These are phyloP conservation scores for Eptesicus fuscus DNA, from an alignment of 2,113 vertebrate genomes.

Conservation along the genomic window DNA sequence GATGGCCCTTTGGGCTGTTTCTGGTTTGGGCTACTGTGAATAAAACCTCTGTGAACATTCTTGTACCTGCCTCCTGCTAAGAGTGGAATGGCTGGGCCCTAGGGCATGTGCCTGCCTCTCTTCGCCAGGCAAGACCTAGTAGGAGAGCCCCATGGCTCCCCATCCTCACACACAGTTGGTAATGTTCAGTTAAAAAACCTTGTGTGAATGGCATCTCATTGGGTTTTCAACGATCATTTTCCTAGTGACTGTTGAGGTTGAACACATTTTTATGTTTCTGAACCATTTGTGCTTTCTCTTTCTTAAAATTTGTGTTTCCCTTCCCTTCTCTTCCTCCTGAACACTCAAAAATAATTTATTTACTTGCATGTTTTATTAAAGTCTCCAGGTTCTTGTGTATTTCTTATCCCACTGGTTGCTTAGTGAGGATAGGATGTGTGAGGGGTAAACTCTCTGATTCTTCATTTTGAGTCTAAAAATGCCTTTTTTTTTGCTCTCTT, in stretches of 20 bases:
- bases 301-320: background rate
- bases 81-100: background rate
- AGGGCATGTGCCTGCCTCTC: background rate
- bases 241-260: background rate
- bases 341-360: background rate
- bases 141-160: too few species aligned
- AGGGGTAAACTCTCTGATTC: background rate
- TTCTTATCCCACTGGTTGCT: background rate
- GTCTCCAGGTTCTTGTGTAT: background rate
- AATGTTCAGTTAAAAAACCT: background rate
- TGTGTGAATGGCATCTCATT: background rate
- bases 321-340: background rate
- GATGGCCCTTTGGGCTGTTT: background rate
- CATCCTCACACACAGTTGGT: background rate
- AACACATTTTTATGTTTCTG: background rate
- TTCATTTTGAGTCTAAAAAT: conserved; percentile 7
- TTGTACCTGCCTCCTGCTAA: background rate
- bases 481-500: background rate
- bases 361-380: background rate
- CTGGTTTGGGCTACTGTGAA: background rate
- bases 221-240: background rate
- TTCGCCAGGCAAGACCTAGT: background rate
- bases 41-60: background rate
- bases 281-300: background rate
- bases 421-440: background rate